Evolutionary conservation across 2,113 vertebrate species (phyloP), one percentile per base, ranked within the genome.

Genomic region (Chamaea fasciata): DNA sequence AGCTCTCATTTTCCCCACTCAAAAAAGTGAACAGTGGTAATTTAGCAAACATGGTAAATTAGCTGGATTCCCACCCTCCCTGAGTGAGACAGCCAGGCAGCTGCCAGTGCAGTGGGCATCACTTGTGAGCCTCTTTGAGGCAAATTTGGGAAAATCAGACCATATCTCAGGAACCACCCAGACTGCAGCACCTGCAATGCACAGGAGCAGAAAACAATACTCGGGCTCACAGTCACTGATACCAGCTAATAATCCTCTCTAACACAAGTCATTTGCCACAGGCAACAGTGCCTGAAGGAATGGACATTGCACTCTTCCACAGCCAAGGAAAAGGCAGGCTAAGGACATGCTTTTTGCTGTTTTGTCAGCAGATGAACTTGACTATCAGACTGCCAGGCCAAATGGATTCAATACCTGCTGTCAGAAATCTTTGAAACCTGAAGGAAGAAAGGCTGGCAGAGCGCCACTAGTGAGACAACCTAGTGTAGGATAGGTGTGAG

Each of bases 1-100:
- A 21, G 46, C 64, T 83, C 37, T 81, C 39, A 31, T 28, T 44
- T 73, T 57, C 63, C n/a, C 42, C 30, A 41, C 60, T 35, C 18
- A 4, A 18, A 81, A 87, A 65, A 71, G 42, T 12, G 15, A 69
- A 71, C 26, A 16, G 33, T 27, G 11, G 3, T 55, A 55, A 81
- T 57, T 75, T 44, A 69, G n/a, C 49, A 44, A 68, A 76, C 31
- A 44, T 9, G 22, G 49, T 80, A 23, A 42, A 42, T 42, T 23
- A 68, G 17, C 46, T 65, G 63, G 44, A 59, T 82, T 88, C 49
- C 24, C 18, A 78, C 11, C 13, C 11, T 67, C 35, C 14, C 21
- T 30, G 35, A 44, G 50, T 0, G 0, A 77, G 41, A 31, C 2
- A 35, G 46, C 0, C 0, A 73, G 44, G 77, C 15, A 35, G 57